Evolutionary conservation across 2,797 vertebrate genomes (phyloP), one percentile per base, ranked within the genome.

Genomic region (Paramormyrops hopkinsi): DNA sequence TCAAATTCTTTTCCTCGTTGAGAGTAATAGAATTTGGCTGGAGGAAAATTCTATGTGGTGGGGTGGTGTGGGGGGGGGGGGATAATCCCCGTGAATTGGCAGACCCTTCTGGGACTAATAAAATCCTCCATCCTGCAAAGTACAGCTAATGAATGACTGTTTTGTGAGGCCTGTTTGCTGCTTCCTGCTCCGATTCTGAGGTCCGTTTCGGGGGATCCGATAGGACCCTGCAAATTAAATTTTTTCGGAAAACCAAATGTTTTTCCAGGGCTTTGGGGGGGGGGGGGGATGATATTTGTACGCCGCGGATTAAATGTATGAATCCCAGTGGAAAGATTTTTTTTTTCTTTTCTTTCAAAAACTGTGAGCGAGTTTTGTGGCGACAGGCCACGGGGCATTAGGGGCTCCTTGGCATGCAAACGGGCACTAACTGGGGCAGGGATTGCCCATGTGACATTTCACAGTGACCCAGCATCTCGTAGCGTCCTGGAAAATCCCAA

Each of bases 1-100:
- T 92, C 50, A 90, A 83, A 90, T 90, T 92, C 86, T 90, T 92
- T 90, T 89, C 92, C 89, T 90, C 92, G 93, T 93, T 92, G 93
- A 92, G 94, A 92, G 89, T 95, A 95, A 96, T 95, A 93, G 89
- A 94, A 96, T 69, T 96, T 95, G 95, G 92, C 92, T 94, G 92
- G 89, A 92, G 92, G 93, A 90, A 95, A 95, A 96, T 94, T 93
- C 94, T 94, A 93, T 96, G 96, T 96, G 94, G 90, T 33, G 29
- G 62, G 11, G 62, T 11, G 9, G 62, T 22, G 59, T 65, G 59
- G n/a, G 90, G 93, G 92, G 92, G n/a, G 90, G 93, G 92, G 92
- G 93, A 92, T 93, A 93, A 95, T 94, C 92, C 91, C 91, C 92
- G 90, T 92, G 93, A 93, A 92, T 94, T 92, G 92, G 93, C 93